Evolutionary conservation across 2,113 vertebrate genomes (phyloP).

Genomic region (Crotophaga sulcirostris): DNA sequence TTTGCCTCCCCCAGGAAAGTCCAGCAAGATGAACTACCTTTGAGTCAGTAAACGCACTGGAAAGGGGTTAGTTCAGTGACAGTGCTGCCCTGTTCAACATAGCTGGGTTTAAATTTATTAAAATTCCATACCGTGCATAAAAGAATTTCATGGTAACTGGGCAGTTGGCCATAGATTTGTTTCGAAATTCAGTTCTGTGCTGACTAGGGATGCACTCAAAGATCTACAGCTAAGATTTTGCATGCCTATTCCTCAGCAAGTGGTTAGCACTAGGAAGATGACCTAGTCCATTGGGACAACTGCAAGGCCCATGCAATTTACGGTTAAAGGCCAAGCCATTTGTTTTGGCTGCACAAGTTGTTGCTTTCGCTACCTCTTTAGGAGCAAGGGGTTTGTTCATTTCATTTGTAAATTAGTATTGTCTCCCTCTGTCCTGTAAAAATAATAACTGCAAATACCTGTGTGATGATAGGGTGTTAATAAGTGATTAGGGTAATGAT

Average conservation of each 20-base stretch:
- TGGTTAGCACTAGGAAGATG: not conserved
- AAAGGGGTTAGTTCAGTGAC: not conserved
- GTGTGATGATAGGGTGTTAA: not conserved
- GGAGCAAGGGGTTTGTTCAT: not conserved
- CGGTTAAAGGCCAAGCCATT: not conserved
- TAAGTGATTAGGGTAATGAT: not conserved
- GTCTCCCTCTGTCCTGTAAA: not conserved
- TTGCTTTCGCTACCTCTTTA: not conserved
- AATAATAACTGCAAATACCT: conserved; percentile 13
- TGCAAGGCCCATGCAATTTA: not conserved
- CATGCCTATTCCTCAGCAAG: not conserved
- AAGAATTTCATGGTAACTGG: not conserved
- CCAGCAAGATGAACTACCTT: not conserved
- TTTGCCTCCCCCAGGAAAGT: not conserved
- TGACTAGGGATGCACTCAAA: not conserved
- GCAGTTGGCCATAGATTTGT: not conserved
- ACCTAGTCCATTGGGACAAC: not conserved
- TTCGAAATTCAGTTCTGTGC: not conserved
- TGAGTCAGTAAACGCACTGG: not conserved
- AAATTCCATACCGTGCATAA: not conserved
- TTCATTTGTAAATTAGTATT: not conserved
- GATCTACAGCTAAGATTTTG: not conserved
- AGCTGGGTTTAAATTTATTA: not conserved
- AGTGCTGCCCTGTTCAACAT: not conserved
- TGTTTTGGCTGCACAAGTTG: not conserved